Base-by-base conservation (phyloP, 2,888 invertebrate genomes). In the Geotrupes spiniger region DNA sequence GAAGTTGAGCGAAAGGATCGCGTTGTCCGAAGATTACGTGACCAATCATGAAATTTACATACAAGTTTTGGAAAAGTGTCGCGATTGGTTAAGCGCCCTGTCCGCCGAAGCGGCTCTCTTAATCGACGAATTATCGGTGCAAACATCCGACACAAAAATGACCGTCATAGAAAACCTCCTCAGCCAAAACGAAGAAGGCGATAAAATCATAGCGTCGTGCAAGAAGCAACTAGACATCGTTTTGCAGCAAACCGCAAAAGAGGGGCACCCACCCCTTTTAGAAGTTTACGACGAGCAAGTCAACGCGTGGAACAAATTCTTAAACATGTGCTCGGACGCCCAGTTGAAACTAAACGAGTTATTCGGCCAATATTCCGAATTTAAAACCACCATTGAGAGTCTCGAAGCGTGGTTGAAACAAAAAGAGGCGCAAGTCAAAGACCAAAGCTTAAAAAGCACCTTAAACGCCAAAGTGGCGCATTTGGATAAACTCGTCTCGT, bases 361-460 rank as follows among this genome's bases (percentile, higher is more conserved):
- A 4, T 83, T 89, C 54, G 83, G 83, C 37, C 84, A 89, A 64
- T 92, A 91, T 85, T 84, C 84, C 33, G 84, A 89, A 64, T 89
- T 91, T 59, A 89, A 90, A 62, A 82, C 81, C 38, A 79, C 85
- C 12, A 80, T 92, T 25, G 88, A 91, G 55, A 81, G 81, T 47
- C 75, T 95, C 1, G 88, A 87, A 63, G 78, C 81, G 38, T 96
- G 95, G 95, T 77, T 92, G 40, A 91, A 89, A 66, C 79, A 84
- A 41, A 89, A 89, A 65, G 95, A 96, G 73, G 80, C 81, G 39
- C 84, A 87, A 66, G 82, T 94, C 0, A 89, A 93, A 71, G 92
- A 93, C 68, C 92, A 92, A 71, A 89, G 90, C 57, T 77, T 94
- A 1, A 91, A 90, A 70, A 92, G 85, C 63, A 89, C 87, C 2